phyloP scores from a whole-genome alignment of 1,140 invertebrate species.

The Atta texana region DNA sequence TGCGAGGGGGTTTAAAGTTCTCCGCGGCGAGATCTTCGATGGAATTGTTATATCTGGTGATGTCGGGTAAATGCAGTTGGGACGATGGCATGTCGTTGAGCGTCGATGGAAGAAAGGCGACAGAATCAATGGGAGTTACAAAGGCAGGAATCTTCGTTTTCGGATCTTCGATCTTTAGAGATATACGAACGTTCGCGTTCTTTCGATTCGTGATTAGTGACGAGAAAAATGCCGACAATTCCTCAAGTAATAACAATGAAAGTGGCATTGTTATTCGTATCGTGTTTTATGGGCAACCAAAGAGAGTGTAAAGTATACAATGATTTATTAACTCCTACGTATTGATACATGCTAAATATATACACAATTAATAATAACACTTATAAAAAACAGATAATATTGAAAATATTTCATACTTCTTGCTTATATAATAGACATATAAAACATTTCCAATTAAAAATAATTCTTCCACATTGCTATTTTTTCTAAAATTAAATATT shows the following conservation, averaged over 20 bases:
- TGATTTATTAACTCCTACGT: not conserved
- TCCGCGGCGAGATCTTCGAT: constrained; percentile 35
- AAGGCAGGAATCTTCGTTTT: constrained; percentile 45
- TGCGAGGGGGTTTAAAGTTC: constrained; percentile 69
- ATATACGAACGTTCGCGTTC: constrained; percentile 5
- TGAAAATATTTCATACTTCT: too few species aligned
- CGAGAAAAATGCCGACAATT: constrained; percentile 15
- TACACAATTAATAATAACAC: not conserved
- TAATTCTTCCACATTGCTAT: not conserved
- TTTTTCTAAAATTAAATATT: not conserved
- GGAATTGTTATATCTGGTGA: constrained; percentile 64
- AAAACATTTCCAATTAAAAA: not conserved
- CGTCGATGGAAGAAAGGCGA: not conserved
- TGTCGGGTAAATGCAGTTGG: constrained; percentile 64
- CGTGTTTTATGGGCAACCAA: not conserved
- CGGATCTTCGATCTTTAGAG: constrained; percentile 42
- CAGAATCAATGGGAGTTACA: constrained; percentile 34
- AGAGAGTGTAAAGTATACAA: not conserved
- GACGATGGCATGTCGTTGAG: constrained; percentile 45
- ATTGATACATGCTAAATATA: not conserved
- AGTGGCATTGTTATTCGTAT: not conserved
- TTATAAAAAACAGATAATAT: not conserved
- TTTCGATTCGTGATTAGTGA: not conserved
- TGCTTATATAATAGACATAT: not conserved
- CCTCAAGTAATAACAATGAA: constrained; percentile 15